Base-by-base conservation (phyloP, 1,140 invertebrate genomes). In the Trachelipus rathkii region DNA sequence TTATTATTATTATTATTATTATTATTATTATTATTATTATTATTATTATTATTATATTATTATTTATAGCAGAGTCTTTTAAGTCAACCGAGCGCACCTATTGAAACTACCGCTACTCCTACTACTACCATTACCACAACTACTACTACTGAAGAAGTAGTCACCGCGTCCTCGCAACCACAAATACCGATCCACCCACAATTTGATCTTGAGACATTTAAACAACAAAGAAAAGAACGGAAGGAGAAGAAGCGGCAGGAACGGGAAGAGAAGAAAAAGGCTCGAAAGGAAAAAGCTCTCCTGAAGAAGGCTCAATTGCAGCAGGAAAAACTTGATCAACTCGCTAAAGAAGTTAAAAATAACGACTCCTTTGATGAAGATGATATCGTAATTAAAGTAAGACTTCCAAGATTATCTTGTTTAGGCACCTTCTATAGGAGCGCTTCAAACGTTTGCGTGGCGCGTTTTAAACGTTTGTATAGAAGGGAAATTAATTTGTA, bases 211-310 rank as follows among this genome's bases (percentile, higher is more conserved):
- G 46, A 71, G 44, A 72, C 70, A 9, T 33, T 44, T 11, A 71
- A 72, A n/a, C 69, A 72, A 44, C 46, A 72, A 53, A 24, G 82
- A 77, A 77, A 79, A 68, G 46, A 84, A 77, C 84, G 85, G 72
- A 85, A 84, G 78, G 84, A 86, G 74, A 83, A 76, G 71, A 80
- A 83, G 72, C 76, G 82, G 44, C 82, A 80, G 71, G 85, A 86
- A 69, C 83, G 83, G 72, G 84, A 85, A 73, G 84, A 84, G 77
- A 78, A 81, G 19, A 79, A 78, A 76, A 82, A 83, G 71, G 74
- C 83, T 23, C 83, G 83, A 74, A 53, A 53, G 15, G 72, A 44
- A 10, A 76, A 43, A 44, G 44, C 44, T 15, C 9, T 44, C 10
- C 45, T 72, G 11, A n/a, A 50, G 5, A 71, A 71, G 67, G 44